Conservation (phyloP, 2,888 invertebrate species). For the Drosophila fungiperda region DNA sequence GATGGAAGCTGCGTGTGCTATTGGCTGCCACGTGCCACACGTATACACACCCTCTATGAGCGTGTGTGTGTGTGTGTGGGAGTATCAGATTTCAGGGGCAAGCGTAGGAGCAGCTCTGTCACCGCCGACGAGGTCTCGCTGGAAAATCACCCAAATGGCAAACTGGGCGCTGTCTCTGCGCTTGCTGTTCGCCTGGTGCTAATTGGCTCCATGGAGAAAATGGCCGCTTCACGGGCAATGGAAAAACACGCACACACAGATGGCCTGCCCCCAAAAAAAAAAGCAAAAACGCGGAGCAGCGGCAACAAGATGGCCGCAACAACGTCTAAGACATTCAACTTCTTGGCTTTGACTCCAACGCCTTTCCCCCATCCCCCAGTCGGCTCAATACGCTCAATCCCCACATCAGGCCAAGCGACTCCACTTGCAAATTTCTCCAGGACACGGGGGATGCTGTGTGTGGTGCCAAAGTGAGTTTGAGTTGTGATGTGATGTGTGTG, state of each 20-base stretch:
- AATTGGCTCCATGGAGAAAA: conserved; percentile 84
- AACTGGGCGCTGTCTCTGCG: conserved; percentile 25
- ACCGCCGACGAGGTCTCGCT: neutral
- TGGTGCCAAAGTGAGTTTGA: conserved; percentile 22
- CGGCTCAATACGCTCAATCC: neutral
- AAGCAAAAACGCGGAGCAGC: neutral
- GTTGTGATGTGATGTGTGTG: conserved; percentile 2
- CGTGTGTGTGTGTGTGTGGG: conserved; percentile 11
- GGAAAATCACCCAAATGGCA: conserved; percentile 21
- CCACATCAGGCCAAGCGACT: neutral
- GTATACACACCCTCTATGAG: neutral
- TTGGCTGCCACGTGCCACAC: conserved; percentile 33
- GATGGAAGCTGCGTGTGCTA: conserved; percentile 52
- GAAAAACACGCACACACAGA: conserved; percentile 32
- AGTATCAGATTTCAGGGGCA: conserved; percentile 56
- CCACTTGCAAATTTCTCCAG: conserved; percentile 30
- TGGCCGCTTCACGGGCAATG: conserved; percentile 72
- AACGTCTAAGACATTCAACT: conserved; percentile 64
- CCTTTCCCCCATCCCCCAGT: neutral
- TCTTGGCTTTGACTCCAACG: conserved; percentile 43
- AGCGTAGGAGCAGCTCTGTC: conserved; percentile 39
- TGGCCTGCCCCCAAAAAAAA: neutral
- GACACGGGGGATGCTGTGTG: conserved; percentile 3
- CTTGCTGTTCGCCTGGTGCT: conserved; percentile 80
- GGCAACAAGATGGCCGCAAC: conserved; percentile 22